Base-by-base conservation (phyloP, 2,797 vertebrate genomes). In the Phyllotis vaccarum region DNA sequence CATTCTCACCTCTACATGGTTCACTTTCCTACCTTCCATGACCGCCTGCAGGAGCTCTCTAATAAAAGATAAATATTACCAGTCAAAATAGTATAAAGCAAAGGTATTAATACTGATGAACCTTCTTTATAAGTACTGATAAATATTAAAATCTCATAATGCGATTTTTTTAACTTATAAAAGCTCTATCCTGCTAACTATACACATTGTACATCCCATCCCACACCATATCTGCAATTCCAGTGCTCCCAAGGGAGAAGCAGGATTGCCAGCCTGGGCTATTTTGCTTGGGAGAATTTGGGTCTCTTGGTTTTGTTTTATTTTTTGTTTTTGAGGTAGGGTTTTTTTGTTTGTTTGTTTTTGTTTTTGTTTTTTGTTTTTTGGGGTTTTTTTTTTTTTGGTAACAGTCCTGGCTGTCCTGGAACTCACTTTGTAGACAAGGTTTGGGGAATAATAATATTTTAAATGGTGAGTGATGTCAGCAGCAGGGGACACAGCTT, bases 381-480 rank as follows among this genome's bases (percentile, higher is more conserved):
- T 0, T n/a, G 37, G n/a, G 68, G 17, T 70, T 70, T 70, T 17
- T 37, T 70, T 9, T n/a, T 37, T 49, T 49, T 5, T 49, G 5
- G 34, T 34, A 37, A 37, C 1, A 21, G 34, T 10, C 8, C 68
- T 70, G n/a, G n/a, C 17, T 70, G 68, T 37, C 68, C n/a, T 21
- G 19, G n/a, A 70, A 70, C n/a, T 70, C 17, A 0, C n/a, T 70
- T 9, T 70, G 68, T 37, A 70, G 68, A 70, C n/a, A 17, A 70
- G 2, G n/a, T 89, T 89, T 31, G 19, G 17, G 85, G 40, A 90
- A 40, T 81, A 90, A 70, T 11, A 13, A 6, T 70, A 29, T 91
- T 96, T 70, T 64, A 94, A 97, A 91, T 81, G 62, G 46, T 29
- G 91, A 62, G 46, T 29, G 91, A 31, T 29, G 14, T 40, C 49